Percentiles rank a stretch among this genome's conserved stretches.
These are phyloP conservation scores for Drosophila phalerata DNA, from an alignment of 2,888 invertebrate species.

Conservation along the genomic window DNA sequence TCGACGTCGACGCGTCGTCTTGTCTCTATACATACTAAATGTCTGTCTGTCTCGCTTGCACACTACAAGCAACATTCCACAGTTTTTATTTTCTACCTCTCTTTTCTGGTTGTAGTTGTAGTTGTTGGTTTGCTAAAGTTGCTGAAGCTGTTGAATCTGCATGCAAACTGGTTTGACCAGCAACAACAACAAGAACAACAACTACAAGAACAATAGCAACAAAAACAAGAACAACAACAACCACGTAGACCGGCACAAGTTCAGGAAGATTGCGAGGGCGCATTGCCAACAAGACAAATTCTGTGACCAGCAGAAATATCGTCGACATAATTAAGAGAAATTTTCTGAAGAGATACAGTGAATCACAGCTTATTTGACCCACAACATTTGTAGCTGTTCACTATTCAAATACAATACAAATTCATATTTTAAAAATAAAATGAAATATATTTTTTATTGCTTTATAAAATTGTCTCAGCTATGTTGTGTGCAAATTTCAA, in stretches of 20 bases:
- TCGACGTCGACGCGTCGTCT: not conserved
- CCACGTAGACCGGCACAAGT: constrained; percentile 32
- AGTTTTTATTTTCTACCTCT: constrained; percentile 5
- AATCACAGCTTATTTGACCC: too few relatives aligned
- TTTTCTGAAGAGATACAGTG: not conserved
- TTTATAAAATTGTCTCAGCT: too few relatives aligned
- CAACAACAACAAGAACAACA: constrained; percentile 23
- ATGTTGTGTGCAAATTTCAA: too few relatives aligned
- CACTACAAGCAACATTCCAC: constrained; percentile 42
- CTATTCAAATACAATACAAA: too few relatives aligned
- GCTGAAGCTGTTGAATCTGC: constrained; percentile 48
- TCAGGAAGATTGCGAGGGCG: constrained; percentile 49
- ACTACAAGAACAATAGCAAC: not conserved
- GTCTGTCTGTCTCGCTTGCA: constrained; percentile 36
- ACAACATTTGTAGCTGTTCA: too few relatives aligned
- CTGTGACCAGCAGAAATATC: not conserved
- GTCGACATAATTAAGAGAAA: constrained; percentile 33
- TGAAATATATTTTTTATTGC: too few relatives aligned
- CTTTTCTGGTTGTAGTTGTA: constrained; percentile 5
- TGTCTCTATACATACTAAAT: constrained; percentile 5
- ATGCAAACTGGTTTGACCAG: constrained; percentile 74
- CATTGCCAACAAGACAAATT: constrained; percentile 50
- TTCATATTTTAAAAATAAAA: too few relatives aligned
- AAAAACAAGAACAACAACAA: constrained; percentile 10
- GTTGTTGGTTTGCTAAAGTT: constrained; percentile 26